phyloP scores from a whole-genome alignment of 1,140 invertebrate genomes.

The Macrobrachium nipponense region DNA sequence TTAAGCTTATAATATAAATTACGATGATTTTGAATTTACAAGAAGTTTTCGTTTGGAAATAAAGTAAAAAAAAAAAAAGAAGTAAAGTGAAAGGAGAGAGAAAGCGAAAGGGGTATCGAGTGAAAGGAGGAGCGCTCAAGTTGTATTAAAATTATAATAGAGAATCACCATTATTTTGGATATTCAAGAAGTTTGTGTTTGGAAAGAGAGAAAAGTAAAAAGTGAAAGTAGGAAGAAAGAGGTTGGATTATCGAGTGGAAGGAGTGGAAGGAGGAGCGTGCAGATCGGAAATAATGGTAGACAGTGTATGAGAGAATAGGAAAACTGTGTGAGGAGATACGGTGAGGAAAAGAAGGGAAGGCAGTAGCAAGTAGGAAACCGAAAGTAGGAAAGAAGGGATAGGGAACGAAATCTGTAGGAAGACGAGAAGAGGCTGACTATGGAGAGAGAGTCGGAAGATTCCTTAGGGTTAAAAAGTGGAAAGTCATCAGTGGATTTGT shows the following conservation, averaged over 20 bases:
- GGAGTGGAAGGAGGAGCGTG: not conserved
- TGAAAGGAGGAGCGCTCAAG: slow-evolving; percentile 2
- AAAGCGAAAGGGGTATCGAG: slow-evolving; percentile 4
- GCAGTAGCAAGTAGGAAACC: not conserved
- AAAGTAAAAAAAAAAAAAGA: no score
- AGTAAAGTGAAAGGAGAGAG: not conserved
- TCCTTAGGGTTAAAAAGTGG: no score
- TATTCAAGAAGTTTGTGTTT: not conserved
- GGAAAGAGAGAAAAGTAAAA: not conserved
- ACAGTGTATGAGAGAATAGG: not conserved
- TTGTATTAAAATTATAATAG: not conserved
- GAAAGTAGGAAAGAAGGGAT: not conserved
- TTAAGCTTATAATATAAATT: no score
- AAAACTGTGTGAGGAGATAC: not conserved
- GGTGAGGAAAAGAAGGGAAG: not conserved
- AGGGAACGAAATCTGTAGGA: not conserved
- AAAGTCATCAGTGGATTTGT: no score
- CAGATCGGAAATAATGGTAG: not conserved
- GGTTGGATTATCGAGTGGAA: not conserved
- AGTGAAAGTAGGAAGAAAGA: no score
- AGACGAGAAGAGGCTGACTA: no score
- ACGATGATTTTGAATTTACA: no score
- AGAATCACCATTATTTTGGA: not conserved
- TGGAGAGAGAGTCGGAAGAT: no score
- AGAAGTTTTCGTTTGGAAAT: no score